These are phyloP conservation scores for Sternotherus odoratus DNA, from an alignment of 2,797 vertebrate genomes.

Conservation along the genomic window DNA sequence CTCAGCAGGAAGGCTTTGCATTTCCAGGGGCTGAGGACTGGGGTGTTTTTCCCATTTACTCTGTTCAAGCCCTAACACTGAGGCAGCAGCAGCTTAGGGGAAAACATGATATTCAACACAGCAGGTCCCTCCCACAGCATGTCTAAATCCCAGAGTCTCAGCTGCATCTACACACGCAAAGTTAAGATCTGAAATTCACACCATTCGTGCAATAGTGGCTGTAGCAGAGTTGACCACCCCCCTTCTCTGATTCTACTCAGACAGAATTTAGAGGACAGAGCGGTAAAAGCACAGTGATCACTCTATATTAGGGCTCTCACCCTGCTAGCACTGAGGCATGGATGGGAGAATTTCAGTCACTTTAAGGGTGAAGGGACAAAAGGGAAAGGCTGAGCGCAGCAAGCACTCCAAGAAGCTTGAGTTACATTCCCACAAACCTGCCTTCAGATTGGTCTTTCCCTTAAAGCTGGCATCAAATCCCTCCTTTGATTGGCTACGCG, in stretches of 20 bases:
- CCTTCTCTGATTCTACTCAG: not conserved
- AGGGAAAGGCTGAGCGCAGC: not conserved
- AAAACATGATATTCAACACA: not conserved
- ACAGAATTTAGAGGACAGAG: not conserved
- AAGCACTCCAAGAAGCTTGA: no score
- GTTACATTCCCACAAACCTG: no score
- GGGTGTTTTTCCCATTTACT: not conserved
- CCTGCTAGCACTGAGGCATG: not conserved
- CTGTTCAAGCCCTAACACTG: rapidly evolving
- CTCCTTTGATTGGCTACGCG: no score
- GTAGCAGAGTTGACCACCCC: not conserved
- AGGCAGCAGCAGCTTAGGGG: not conserved
- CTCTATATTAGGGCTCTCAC: not conserved
- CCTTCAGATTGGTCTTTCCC: no score
- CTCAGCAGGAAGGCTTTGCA: not conserved
- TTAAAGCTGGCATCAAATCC: no score
- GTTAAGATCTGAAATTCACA: rapidly evolving
- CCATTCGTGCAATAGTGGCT: not conserved
- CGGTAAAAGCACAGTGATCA: not conserved
- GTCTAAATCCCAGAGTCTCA: not conserved
- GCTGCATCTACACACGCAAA: rapidly evolving
- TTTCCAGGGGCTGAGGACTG: rapidly evolving
- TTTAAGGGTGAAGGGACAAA: not conserved
- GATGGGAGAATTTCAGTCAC: not conserved
- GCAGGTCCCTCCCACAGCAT: not conserved